phyloP scores from a whole-genome alignment of 2,888 invertebrate species.

The Archips xylosteana region DNA sequence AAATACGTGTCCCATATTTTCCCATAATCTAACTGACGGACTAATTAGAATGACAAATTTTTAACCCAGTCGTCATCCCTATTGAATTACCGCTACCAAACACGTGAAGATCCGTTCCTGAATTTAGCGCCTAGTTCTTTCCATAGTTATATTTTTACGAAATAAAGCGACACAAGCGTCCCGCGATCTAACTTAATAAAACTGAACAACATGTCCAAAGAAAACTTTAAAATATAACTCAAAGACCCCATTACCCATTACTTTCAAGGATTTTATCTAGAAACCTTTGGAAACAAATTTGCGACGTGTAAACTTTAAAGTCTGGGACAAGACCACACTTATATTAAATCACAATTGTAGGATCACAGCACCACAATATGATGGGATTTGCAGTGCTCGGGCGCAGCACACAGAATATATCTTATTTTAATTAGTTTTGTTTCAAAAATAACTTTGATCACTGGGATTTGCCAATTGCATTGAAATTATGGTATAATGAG shows the following conservation, averaged over 20 bases:
- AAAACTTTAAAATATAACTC: background rate
- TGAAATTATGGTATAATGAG: too few relatives aligned
- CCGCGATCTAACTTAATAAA: background rate
- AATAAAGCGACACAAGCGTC: background rate
- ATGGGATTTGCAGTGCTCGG: slow-evolving; percentile 22
- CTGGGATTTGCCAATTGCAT: too few relatives aligned
- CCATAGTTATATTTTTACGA: too few relatives aligned
- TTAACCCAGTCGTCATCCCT: too few relatives aligned
- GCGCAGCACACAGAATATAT: slow-evolving; percentile 27
- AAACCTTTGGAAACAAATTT: slow-evolving; percentile 14
- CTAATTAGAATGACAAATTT: too few relatives aligned
- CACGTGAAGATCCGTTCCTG: too few relatives aligned
- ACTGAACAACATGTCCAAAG: background rate
- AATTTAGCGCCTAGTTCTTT: too few relatives aligned
- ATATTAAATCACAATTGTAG: slow-evolving; percentile 40
- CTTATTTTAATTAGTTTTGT: background rate
- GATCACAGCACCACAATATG: slow-evolving; percentile 36
- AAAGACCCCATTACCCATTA: background rate
- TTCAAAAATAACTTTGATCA: too few relatives aligned
- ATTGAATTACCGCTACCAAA: too few relatives aligned
- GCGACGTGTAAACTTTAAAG: slow-evolving; percentile 18
- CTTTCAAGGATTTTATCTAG: background rate
- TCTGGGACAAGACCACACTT: slow-evolving; percentile 16
- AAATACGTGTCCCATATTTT: too few relatives aligned
- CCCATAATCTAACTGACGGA: too few relatives aligned